These are phyloP conservation scores for Sebastes dallii DNA, from an alignment of 2,797 vertebrate genomes.

Conservation along the genomic window DNA sequence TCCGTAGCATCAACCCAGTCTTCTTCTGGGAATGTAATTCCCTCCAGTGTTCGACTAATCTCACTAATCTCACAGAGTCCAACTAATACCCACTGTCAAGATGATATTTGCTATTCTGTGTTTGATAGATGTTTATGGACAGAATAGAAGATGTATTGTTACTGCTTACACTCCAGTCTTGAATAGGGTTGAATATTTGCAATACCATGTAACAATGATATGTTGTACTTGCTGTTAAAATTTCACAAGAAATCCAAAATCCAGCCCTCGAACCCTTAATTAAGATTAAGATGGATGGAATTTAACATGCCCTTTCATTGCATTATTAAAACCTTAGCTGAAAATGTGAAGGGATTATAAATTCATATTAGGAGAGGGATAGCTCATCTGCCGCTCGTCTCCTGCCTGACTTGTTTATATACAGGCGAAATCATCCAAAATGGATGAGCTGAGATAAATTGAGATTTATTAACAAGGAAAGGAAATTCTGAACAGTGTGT, in stretches of 20 bases:
- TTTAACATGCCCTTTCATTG: slow-evolving; percentile 21
- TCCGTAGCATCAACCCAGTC: slow-evolving; percentile 1
- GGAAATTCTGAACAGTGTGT: slow-evolving; percentile 9
- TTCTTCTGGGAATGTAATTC: slow-evolving; percentile 3
- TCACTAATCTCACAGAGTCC: slow-evolving; percentile 18
- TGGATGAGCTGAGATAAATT: slow-evolving; percentile 36
- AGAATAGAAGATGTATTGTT: not conserved
- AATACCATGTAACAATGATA: not conserved
- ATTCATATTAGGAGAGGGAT: slow-evolving; percentile 21
- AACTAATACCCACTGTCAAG: slow-evolving; percentile 29
- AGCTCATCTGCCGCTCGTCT: slow-evolving; percentile 9
- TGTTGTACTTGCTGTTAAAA: not conserved
- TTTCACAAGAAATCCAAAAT: slow-evolving; percentile 18
- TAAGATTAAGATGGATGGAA: slow-evolving; percentile 23
- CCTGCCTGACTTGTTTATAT: slow-evolving; percentile 46
- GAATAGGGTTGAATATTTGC: not conserved
- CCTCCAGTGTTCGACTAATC: slow-evolving; percentile 14
- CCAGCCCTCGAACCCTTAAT: slow-evolving; percentile 25
- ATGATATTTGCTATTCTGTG: not conserved
- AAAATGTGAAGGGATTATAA: slow-evolving; percentile 43
- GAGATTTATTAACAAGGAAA: slow-evolving; percentile 34
- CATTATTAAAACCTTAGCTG: slow-evolving; percentile 43
- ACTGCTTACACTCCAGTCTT: not conserved
- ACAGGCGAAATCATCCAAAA: slow-evolving; percentile 25
- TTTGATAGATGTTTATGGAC: not conserved